Evolutionary conservation across 2,888 invertebrate genomes (phyloP).

Genomic region (Lochmaea capreae): DNA sequence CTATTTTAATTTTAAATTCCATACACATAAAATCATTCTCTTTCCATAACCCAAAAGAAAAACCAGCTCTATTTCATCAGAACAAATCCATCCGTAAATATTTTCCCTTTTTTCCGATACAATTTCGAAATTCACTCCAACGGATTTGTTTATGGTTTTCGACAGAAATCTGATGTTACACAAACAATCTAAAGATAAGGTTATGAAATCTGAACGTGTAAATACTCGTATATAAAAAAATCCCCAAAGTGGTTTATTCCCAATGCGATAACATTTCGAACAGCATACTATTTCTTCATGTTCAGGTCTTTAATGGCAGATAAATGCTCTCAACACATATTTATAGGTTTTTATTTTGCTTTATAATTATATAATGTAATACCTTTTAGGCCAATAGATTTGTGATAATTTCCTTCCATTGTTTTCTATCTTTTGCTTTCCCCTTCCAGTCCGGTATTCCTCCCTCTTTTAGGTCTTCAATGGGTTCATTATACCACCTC

Average conservation of each 20-base stretch:
- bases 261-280: not conserved
- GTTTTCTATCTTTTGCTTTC: too few relatives aligned
- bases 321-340: not conserved
- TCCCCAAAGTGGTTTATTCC: not conserved
- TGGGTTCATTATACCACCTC: too few relatives aligned
- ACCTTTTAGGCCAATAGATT: too few relatives aligned
- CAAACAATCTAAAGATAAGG: not conserved
- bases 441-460: too few relatives aligned
- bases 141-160: not conserved
- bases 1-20: too few relatives aligned
- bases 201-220: not conserved
- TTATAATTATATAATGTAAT: too few relatives aligned
- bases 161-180: not conserved
- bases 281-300: not conserved
- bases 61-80: not conserved
- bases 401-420: too few relatives aligned
- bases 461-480: too few relatives aligned
- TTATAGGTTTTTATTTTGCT: not conserved
- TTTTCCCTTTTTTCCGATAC: not conserved
- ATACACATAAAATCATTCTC: too few relatives aligned
- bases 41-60: too few relatives aligned
- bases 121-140: not conserved
- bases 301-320: not conserved
- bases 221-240: not conserved
- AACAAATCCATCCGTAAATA: not conserved